Base-by-base conservation (phyloP, 2,797 vertebrate genomes). In the Pseudomugil gertrudae region DNA sequence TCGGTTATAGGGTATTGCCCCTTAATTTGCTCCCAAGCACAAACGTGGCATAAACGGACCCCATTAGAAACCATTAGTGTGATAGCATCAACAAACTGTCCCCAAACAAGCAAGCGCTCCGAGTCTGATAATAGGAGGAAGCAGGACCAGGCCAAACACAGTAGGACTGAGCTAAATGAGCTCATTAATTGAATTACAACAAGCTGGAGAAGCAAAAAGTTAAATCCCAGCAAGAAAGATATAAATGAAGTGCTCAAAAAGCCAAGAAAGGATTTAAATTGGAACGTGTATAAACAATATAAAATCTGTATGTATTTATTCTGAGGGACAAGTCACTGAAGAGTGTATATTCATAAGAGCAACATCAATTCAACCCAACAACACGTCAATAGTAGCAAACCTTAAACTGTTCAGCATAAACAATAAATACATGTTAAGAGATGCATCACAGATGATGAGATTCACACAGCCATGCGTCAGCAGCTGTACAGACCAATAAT, bases 51-150 rank as follows among this genome's bases (percentile, higher is more conserved):
- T 84, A 82, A 85, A 73, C 35, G 62, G 65, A 75, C 67, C 81
- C 72, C 76, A 84, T 90, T 82, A 80, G 76, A 77, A 83, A 85
- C 80, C 76, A 86, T 88, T 85, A 86, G 74, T 40, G 63, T 84
- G 77, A 81, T 76, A 88, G 84, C 59, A 6, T 75, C 76, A 58
- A 81, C 68, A 76, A 77, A 81, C 80, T 72, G 56, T 78, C 65
- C 68, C 80, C 76, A 85, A 89, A 83, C 69, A 82, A 76, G 76
- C 71, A 71, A 79, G 69, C 40, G 21, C 68, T 69, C 30, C 27
- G 56, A 32, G 55, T 69, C 69, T 74, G 83, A 79, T 78, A 70
- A 81, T 78, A 69, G 68, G 63, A 69, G 66, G 33, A 75, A 74
- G 72, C 52, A 82, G 66, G 76, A 78, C 76, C 38, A 14, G 76